Evolutionary conservation across 1,140 invertebrate species (phyloP).

Genomic region (Dinoponera quadriceps): DNA sequence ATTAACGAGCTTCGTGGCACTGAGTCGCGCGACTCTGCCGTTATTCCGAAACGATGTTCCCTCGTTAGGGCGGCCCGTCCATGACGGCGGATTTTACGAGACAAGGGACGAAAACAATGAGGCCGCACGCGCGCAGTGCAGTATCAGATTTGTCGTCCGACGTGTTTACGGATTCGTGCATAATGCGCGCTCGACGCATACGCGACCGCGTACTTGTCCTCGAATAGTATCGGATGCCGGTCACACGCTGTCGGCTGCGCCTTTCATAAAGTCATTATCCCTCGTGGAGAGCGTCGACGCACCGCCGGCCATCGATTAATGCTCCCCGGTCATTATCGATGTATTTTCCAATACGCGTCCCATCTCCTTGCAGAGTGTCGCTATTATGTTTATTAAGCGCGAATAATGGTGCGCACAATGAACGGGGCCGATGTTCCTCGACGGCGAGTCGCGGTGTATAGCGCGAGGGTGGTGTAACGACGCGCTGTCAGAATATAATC

Average conservation of each 20-base stretch:
- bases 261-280: constrained; percentile 62
- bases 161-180: constrained; percentile 57
- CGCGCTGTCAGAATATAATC: neutral
- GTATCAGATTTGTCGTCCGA: constrained; percentile 56
- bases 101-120: constrained; percentile 52
- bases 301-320: constrained; percentile 42
- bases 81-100: constrained; percentile 53
- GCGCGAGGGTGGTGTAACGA: neutral
- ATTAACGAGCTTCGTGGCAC: constrained; percentile 63
- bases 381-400: constrained; percentile 60
- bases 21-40: constrained; percentile 27
- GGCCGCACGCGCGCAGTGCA: constrained; percentile 18
- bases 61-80: constrained; percentile 22
- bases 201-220: constrained; percentile 56
- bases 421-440: constrained; percentile 20
- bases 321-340: constrained; percentile 48
- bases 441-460: constrained; percentile 13
- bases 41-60: constrained; percentile 56
- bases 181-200: constrained; percentile 46
- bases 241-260: constrained; percentile 34
- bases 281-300: constrained; percentile 19
- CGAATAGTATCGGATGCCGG: constrained; percentile 57
- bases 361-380: constrained; percentile 42
- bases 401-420: constrained; percentile 10
- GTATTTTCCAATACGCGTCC: constrained; percentile 57